phyloP scores from a whole-genome alignment of 2,797 vertebrate species.

The Tympanoctomys barrerae region DNA sequence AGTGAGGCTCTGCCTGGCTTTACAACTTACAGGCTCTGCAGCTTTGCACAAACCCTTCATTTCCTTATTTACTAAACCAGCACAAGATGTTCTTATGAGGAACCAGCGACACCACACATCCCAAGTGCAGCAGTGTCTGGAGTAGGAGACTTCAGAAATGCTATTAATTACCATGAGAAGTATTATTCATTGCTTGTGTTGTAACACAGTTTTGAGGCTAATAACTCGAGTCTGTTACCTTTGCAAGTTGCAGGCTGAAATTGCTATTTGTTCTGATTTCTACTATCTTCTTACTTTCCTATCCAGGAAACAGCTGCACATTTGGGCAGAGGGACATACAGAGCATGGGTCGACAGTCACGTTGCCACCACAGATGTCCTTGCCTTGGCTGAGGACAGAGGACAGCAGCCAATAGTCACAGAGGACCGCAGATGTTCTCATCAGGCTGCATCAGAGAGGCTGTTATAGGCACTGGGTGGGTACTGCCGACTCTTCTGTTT shows the following conservation, averaged over 20 bases:
- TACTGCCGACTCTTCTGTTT: slow-evolving; percentile 11
- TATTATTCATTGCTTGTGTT: not conserved
- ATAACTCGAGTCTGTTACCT: slow-evolving; percentile 1
- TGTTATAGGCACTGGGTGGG: slow-evolving; percentile 43
- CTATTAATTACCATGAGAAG: slow-evolving; percentile 6
- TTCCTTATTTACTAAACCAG: slow-evolving; percentile 6
- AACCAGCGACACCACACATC: not conserved
- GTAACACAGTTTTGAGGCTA: not conserved
- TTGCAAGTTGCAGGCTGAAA: slow-evolving; percentile 36
- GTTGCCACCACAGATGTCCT: slow-evolving; percentile 73
- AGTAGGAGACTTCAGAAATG: not conserved
- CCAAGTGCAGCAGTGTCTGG: not conserved
- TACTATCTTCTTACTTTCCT: slow-evolving; percentile 66
- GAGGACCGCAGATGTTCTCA: slow-evolving; percentile 67
- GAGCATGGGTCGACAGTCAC: slow-evolving; percentile 63
- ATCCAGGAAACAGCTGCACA: slow-evolving; percentile 75
- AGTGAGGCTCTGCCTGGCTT: not conserved
- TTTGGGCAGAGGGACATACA: slow-evolving; percentile 69
- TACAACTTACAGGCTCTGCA: not conserved
- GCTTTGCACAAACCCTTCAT: not conserved
- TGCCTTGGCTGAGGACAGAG: slow-evolving; percentile 66
- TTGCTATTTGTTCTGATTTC: slow-evolving; percentile 50
- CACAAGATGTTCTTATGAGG: not conserved
- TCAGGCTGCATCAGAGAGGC: slow-evolving; percentile 58
- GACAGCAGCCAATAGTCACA: slow-evolving; percentile 70